Evolutionary conservation across 2,888 invertebrate species (phyloP), one percentile per base, ranked within the genome.

Genomic region (Heteromyza rotundicornis): DNA sequence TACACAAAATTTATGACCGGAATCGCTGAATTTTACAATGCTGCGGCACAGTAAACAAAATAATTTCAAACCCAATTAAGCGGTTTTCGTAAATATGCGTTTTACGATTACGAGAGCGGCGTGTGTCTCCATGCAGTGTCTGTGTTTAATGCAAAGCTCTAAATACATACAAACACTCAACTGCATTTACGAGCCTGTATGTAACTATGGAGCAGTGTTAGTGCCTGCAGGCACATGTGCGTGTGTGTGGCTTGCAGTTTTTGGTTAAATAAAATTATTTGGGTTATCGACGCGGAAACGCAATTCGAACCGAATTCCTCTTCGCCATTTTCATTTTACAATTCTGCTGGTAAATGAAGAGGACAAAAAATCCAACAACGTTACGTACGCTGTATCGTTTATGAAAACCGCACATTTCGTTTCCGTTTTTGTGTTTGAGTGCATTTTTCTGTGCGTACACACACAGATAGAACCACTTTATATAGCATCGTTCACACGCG

Each of bases 11-110:
- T n/a, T n/a, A n/a, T n/a, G n/a, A n/a, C n/a, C n/a, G n/a, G n/a
- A n/a, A n/a, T n/a, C n/a, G n/a, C n/a, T n/a, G n/a, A n/a, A n/a
- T n/a, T n/a, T n/a, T n/a, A n/a, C n/a, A 27, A 10, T 19, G 20
- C 47, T 47, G 47, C 47, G 47, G 20, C 20, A 14, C 20, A 47
- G 47, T 47, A 73, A 72, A 70, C 70, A 65, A 74, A 68, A 71
- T 73, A 71, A 71, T 74, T 73, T 69, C 65, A n/a, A 64, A 73
- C 70, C 68, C 69, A 71, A 70, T 73, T 71, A 69, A 66, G 75
- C 64, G 73, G 73, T 68, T 73, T 56, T 70, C 66, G 61, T 64
- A 70, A 65, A 68, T 53, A 35, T 53, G 53, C 53, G 14, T 35
- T 53, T 53, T 53, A 35, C 14, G 53, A 5, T 16, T 53, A 19